These are phyloP conservation scores for Ranitomeya imitator DNA, from an alignment of 2,113 vertebrate species.

Conservation along the genomic window DNA sequence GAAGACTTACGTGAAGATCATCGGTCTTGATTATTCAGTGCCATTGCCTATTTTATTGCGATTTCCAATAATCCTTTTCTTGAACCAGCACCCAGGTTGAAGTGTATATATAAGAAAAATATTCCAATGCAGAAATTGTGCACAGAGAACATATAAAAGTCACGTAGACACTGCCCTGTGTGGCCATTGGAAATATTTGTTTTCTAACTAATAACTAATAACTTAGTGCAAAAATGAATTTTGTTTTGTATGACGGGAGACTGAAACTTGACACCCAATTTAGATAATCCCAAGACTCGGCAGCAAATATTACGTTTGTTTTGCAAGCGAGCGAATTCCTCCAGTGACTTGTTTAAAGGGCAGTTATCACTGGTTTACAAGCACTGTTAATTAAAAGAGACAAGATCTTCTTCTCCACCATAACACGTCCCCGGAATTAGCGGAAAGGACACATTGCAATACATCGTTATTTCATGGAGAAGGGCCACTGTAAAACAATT, in stretches of 20 bases:
- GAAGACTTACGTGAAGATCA: too few species aligned
- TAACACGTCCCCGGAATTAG: constrained; percentile 18
- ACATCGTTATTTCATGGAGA: constrained; percentile 17
- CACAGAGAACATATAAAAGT: background rate
- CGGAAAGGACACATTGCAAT: background rate
- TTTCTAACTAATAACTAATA: background rate
- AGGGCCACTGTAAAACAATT: background rate
- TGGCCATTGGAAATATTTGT: background rate
- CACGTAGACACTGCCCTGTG: background rate
- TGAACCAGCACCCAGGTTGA: too few species aligned
- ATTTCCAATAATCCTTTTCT: too few species aligned
- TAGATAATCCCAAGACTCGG: background rate
- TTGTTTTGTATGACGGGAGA: background rate
- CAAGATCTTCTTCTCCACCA: constrained; percentile 14
- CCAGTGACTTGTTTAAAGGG: constrained; percentile 39
- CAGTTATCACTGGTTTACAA: constrained; percentile 41
- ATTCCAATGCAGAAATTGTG: too few species aligned
- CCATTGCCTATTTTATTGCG: too few species aligned
- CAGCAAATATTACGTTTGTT: constrained; percentile 27
- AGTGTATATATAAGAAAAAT: too few species aligned
- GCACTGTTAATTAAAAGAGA: constrained; percentile 42
- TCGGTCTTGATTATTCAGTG: too few species aligned
- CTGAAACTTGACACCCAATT: background rate
- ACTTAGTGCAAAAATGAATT: background rate
- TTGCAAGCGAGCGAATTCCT: background rate